Percentiles rank a stretch among this genome's conserved stretches.
phyloP scores from a whole-genome alignment of 92 coral and sea anemone genomes.

The Porites evermanni region DNA sequence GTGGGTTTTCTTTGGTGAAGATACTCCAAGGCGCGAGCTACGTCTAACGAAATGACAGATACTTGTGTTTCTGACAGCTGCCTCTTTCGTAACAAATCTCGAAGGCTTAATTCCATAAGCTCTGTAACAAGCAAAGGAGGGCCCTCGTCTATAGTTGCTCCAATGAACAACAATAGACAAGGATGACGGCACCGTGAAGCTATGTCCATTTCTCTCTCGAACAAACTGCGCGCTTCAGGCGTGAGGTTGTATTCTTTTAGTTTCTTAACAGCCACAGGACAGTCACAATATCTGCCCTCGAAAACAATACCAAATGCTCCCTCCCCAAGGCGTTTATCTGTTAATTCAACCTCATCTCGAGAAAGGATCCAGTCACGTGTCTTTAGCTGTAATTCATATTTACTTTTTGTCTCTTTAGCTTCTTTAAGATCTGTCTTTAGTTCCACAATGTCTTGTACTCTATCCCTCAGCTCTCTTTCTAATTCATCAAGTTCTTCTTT shows the following conservation, averaged over 20 bases:
- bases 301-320: slow-evolving; percentile 75
- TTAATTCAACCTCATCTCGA: slow-evolving; percentile 54
- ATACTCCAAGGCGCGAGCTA: slow-evolving; percentile 73
- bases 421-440: background rate
- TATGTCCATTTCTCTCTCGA: slow-evolving; percentile 81
- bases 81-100: slow-evolving; percentile 51
- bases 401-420: background rate
- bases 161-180: slow-evolving; percentile 1
- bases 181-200: slow-evolving; percentile 86
- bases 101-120: slow-evolving; percentile 1
- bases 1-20: slow-evolving; percentile 67
- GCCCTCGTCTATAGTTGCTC: background rate
- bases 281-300: slow-evolving; percentile 73
- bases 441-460: background rate
- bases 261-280: slow-evolving; percentile 72
- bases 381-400: background rate
- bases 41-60: slow-evolving; percentile 59
- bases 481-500: too few relatives aligned
- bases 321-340: slow-evolving; percentile 59
- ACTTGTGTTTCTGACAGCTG: slow-evolving; percentile 47
- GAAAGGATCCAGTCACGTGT: background rate
- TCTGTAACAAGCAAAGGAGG: slow-evolving; percentile 61
- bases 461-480: background rate
- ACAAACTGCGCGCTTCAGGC: slow-evolving; percentile 28
- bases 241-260: slow-evolving; percentile 66